These are phyloP conservation scores for Rhinopomastus cyanomelas DNA, from an alignment of 2,113 vertebrate species.

Conservation along the genomic window DNA sequence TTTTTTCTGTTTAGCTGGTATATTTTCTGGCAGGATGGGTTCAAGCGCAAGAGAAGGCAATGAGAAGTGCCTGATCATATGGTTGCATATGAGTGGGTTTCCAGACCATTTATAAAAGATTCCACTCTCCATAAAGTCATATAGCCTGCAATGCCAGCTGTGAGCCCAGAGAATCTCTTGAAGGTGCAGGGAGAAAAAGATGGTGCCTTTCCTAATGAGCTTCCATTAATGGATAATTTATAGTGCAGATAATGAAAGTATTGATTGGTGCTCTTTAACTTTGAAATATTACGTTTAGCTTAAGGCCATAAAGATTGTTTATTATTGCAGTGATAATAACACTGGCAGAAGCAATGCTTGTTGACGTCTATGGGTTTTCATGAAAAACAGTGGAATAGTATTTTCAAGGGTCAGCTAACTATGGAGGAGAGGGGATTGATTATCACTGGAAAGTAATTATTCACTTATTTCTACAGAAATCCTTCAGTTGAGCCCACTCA, in stretches of 20 bases:
- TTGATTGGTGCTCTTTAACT: slow-evolving; percentile 23
- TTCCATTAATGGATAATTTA: slow-evolving; percentile 59
- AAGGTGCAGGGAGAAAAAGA: not conserved
- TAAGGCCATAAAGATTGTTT: slow-evolving; percentile 4
- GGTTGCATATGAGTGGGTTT: not conserved
- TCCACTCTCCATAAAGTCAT: not conserved
- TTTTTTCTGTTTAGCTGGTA: not conserved
- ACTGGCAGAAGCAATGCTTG: not conserved
- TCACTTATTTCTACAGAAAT: not conserved
- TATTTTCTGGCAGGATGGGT: not conserved
- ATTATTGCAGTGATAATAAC: not conserved
- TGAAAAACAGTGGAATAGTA: not conserved
- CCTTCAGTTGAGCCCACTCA: rapidly evolving
- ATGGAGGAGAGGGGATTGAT: not conserved
- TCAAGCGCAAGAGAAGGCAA: not conserved
- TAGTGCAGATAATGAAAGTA: slow-evolving; percentile 48
- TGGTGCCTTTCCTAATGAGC: not conserved
- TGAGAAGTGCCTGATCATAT: not conserved
- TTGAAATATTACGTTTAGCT: slow-evolving; percentile 28
- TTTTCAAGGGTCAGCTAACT: not conserved
- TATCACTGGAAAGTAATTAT: not conserved
- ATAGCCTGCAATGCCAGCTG: not conserved
- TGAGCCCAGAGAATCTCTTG: not conserved
- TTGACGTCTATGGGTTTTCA: not conserved
- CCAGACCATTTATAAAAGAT: not conserved